A percentile compares a stretch with the other conserved stretches of the same genome.
Evolutionary conservation across 2,888 invertebrate species (phyloP).

Genomic region (Pocota personata): DNA sequence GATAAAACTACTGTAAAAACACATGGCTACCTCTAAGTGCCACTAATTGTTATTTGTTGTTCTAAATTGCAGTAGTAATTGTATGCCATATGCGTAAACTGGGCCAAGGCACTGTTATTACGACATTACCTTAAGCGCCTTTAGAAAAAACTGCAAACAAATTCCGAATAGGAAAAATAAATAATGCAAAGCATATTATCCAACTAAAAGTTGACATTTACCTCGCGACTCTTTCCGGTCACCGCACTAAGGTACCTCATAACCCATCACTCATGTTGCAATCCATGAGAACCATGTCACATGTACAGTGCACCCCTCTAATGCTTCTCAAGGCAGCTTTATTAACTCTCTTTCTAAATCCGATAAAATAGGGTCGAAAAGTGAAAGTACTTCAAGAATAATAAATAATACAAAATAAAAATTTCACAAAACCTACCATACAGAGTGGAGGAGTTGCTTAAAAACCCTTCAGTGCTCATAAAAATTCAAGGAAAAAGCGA

Average conservation of each 20-base stretch:
- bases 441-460: constrained; percentile 6
- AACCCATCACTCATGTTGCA: constrained; percentile 12
- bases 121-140: background rate
- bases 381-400: constrained; percentile 53
- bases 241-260: background rate
- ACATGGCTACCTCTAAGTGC: too few species aligned
- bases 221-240: constrained; percentile 10
- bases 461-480: constrained; percentile 60
- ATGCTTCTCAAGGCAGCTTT: constrained; percentile 37
- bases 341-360: constrained; percentile 43
- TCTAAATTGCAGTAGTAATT: background rate
- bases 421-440: background rate
- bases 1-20: too few species aligned
- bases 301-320: constrained; percentile 10
- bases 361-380: constrained; percentile 63
- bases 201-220: background rate
- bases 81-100: background rate
- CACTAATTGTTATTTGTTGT: too few species aligned
- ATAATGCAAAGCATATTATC: background rate
- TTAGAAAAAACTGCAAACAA: background rate
- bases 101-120: background rate
- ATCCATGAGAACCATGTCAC: constrained; percentile 45
- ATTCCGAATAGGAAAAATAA: background rate
- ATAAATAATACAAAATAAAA: constrained; percentile 6
- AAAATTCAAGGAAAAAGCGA: constrained; percentile 58